Base-by-base conservation (phyloP, 1,140 invertebrate species). In the Asobara japonica region DNA sequence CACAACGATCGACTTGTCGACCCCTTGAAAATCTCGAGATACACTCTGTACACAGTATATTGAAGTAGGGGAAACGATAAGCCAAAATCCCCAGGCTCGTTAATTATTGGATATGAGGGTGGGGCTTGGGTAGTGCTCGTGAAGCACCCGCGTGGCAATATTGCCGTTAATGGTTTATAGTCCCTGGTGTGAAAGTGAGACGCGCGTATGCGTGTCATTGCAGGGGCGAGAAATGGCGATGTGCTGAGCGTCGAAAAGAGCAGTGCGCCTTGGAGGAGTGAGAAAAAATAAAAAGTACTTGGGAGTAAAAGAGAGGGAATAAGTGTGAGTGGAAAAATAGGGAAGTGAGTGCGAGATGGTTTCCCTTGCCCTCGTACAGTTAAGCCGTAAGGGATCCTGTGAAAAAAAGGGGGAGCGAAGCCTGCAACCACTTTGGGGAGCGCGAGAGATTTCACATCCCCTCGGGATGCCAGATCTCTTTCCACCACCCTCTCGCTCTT, bases 361-460 rank as follows among this genome's bases (percentile, higher is more conserved):
- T 69, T 74, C 60, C 71, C 77, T 61, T 80, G 77, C 77, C 80
- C 66, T 64, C 31, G 77, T 78, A 75, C 72, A 78, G 81, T 83
- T 80, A 79, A 79, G 84, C 82, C 79, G 82, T 83, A 84, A 84
- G 83, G 83, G 87, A 86, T 82, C 84, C 83, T 86, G 86, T 77
- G 85, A 85, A 87, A 86, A 80, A 86, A 88, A 82, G 62, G 71
- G 84, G 81, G 83, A 83, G 83, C 80, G 79, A 79, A 85, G 80
- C 80, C 83, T 84, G 83, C 84, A 84, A 82, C 84, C 85, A 87
- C 86, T 86, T 86, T 83, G 80, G 84, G 86, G 70, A 71, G 84
- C 82, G 84, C 81, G 82, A 86, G 85, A 87, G 86, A 87, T 87
- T 88, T 87, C 77, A 80, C 77, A 79, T 83, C 79, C 83, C 83